Evolutionary conservation across 2,797 vertebrate species (phyloP).

Genomic region (Lates japonicus): DNA sequence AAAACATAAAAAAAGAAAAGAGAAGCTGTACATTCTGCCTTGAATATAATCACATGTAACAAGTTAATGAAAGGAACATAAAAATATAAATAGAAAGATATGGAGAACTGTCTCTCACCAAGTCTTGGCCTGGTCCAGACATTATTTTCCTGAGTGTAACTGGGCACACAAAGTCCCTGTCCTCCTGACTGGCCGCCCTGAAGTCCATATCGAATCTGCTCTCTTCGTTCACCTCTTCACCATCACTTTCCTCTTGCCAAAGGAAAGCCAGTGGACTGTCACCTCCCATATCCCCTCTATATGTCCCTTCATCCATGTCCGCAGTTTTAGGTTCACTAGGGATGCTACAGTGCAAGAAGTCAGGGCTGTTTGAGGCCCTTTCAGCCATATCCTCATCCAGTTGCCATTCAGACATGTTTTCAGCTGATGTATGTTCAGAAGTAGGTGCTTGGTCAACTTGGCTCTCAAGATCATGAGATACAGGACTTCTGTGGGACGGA

Average conservation of each 20-base stretch:
- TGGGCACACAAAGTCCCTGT: conserved; percentile 76
- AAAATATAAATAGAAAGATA: background rate
- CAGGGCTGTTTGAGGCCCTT: conserved; percentile 26
- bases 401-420: conserved; percentile 27
- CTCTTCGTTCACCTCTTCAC: conserved; percentile 36
- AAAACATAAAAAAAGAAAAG: background rate
- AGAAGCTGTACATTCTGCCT: background rate
- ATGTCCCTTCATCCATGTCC: conserved; percentile 5
- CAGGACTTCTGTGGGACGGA: background rate
- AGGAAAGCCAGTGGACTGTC: conserved; percentile 54
- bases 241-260: conserved; percentile 60
- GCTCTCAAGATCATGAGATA: conserved; percentile 8
- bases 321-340: conserved; percentile 31
- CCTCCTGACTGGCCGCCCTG: conserved; percentile 58
- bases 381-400: conserved; percentile 14
- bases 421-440: conserved; percentile 38
- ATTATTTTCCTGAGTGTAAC: conserved; percentile 69
- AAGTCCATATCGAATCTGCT: conserved; percentile 34
- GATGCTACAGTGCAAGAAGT: background rate
- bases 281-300: background rate
- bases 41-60: background rate
- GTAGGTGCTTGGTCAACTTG: conserved; percentile 8
- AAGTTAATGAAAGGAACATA: background rate
- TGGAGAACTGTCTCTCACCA: conserved; percentile 66
- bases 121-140: conserved; percentile 47